Percentiles rank a stretch among this genome's conserved stretches.
Evolutionary conservation across 2,113 vertebrate genomes (phyloP).

Genomic region (Miniopterus natalensis): DNA sequence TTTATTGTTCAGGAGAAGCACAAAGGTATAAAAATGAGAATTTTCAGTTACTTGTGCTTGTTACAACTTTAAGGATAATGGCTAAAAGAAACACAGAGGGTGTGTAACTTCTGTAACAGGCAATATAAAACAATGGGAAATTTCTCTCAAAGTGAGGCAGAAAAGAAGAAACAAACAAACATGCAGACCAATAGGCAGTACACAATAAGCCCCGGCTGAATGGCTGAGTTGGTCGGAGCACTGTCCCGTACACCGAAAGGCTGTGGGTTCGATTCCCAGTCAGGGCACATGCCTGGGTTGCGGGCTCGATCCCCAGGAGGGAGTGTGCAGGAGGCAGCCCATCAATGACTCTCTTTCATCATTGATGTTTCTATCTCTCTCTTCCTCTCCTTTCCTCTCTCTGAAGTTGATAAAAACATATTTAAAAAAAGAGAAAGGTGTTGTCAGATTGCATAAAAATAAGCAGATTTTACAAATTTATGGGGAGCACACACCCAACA

Average conservation of each 20-base stretch:
- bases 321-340: neutral
- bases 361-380: neutral
- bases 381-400: neutral
- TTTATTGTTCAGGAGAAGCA: neutral
- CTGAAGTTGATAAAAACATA: neutral
- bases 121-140: neutral
- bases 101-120: neutral
- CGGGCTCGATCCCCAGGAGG: neutral
- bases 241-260: neutral
- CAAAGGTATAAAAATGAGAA: neutral
- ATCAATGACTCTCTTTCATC: neutral
- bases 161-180: neutral
- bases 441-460: neutral
- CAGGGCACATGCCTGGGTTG: neutral
- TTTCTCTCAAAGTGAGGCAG: neutral
- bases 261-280: neutral
- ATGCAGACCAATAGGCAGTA: neutral
- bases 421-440: slow-evolving; percentile 5
- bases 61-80: neutral
- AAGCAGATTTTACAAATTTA: neutral
- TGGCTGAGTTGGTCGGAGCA: neutral
- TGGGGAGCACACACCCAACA: neutral
- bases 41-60: neutral
- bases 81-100: neutral
- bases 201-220: neutral